Base-by-base conservation (phyloP, 2,888 invertebrate genomes). In the Sussaba pulchella region DNA sequence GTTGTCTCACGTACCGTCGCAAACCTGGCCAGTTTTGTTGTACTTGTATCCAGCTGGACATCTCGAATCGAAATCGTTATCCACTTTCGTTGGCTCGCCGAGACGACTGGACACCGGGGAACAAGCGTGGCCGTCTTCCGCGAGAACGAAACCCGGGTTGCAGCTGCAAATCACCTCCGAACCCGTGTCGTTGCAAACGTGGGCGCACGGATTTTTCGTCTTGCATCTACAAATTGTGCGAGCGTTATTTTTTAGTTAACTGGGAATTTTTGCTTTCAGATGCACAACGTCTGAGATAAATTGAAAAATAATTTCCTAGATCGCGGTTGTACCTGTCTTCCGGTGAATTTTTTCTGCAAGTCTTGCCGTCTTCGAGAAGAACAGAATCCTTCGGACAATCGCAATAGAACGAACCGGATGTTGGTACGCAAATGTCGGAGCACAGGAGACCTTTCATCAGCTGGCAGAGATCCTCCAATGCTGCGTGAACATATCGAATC, bases 351-450 rank as follows among this genome's bases (percentile, higher is more conserved):
- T 93, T 93, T 85, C 93, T 94, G 86, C 96, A 97, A 9, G 96
- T 95, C 85, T 94, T 94, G 0, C 94, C 94, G 89, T 97, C 97
- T 24, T 95, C 92, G 94, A 95, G 94, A 2, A 96, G 93, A 86
- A 93, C 94, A 85, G 93, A 96, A 0, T 96, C 96, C 73, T 95
- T 93, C 66, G 94, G 94, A 88, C 97, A 97, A 83, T 94, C 94
- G 87, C 97, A 96, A 81, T 92, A 93, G 88, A 95, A 96, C 0
- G 96, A 96, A 0, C 95, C 95, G 0, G 94, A 95, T 0, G 95
- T 93, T 1, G 97, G 95, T 24, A 96, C 94, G 88, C 97, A 97
- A 85, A 95, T 94, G 85, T 97, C 97, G 0, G 96, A 95, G 90
- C 97, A 97, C 12, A 96, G 92, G 86, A 93, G 90, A n/a, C 93